Conservation (phyloP, 1,140 invertebrate genomes). For the Geopemphigus sp. region DNA sequence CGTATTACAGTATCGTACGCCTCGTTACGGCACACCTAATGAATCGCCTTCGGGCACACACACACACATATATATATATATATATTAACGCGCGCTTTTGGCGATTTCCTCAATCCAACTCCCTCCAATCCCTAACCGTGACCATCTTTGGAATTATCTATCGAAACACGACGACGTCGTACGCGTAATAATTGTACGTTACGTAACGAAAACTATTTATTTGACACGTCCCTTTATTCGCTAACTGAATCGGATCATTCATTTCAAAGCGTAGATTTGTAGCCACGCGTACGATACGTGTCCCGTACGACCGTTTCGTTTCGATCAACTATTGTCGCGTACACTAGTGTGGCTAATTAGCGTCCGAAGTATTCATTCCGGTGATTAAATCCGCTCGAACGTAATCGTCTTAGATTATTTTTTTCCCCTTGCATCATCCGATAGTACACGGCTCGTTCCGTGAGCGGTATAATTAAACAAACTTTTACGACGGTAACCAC, state of each 20-base stretch:
- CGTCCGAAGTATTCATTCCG: no score
- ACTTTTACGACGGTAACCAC: constrained; percentile 6
- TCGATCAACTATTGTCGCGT: not conserved
- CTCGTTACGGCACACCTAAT: constrained; percentile 2
- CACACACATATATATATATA: not conserved
- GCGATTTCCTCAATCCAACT: no score
- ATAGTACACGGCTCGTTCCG: not conserved
- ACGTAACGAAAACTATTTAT: no score
- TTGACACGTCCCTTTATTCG: no score
- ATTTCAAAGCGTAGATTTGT: constrained; percentile 3
- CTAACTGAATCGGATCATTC: not conserved
- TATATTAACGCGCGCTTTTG: no score
- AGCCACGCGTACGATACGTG: not conserved
- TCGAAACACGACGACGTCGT: no score
- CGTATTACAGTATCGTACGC: not conserved
- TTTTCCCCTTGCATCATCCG: no score
- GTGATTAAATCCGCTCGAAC: not conserved
- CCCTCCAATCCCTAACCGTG: not conserved
- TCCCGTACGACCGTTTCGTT: no score
- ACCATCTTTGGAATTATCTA: no score
- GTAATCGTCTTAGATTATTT: no score
- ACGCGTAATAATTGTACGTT: no score
- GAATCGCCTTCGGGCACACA: not conserved
- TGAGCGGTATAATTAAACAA: constrained; percentile 21
- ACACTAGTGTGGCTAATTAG: not conserved